Evolutionary conservation across 2,797 vertebrate genomes (phyloP), one percentile per base, ranked within the genome.

Genomic region (Neosalanx taihuensis): DNA sequence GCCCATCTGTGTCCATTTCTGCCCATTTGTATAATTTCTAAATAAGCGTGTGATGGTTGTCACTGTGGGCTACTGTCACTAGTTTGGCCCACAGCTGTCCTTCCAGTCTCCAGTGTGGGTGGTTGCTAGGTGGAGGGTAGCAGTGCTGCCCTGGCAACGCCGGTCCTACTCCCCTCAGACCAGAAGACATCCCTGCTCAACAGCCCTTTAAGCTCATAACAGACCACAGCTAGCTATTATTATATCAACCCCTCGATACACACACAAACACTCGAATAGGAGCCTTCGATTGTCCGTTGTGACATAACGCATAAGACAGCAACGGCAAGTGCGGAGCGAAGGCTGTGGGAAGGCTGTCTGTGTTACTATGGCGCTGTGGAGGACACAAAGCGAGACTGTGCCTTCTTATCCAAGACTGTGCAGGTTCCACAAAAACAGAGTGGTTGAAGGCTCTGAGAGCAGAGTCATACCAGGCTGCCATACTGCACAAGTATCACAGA

Each of bases 151-250:
- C 15, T 62, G 2, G 23, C 23, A 7, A 62, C 30, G 60, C 37
- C 7, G 23, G 26, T 46, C 70, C 41, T 68, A 31, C 53, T 51
- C 59, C 70, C 61, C 62, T 75, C 59, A 9, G 79, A 72, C 82
- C 78, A 77, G 81, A 64, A 30, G 26, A 37, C 75, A 63, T 80
- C 75, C 63, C 70, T 69, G 30, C 30, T 63, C 49, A 30, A 58
- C 46, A 7, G 69, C 68, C 59, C 66, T 74, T 61, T 4, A 64
- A 80, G 75, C 72, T 29, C 76, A 71, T 70, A 6, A 1, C 81
- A n/a, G 69, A 67, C 61, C 7, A 51, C 31, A 9, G 35, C 35
- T 9, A 29, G 10, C 20, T 58, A 62, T 53, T 30, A 17, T 72
- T 62, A 72, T 72, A 51, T 62, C 46, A 62, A 70, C 23, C n/a